Percentiles rank a stretch among this genome's conserved stretches.
Conservation (phyloP, 2,113 vertebrate species). For the Sylvilagus bachmani region DNA sequence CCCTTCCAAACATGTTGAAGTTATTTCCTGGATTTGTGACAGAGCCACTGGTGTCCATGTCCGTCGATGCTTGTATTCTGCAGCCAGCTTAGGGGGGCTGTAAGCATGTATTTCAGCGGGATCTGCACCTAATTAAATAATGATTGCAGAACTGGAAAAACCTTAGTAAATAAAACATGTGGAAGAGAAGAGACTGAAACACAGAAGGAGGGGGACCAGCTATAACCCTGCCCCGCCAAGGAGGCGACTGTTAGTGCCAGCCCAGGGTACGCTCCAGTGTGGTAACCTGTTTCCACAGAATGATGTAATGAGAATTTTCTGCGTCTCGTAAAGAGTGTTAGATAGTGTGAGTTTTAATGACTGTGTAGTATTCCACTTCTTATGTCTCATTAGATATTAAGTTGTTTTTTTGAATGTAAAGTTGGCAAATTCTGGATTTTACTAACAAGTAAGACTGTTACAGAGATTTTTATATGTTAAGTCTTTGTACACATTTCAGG, state of each 20-base stretch:
- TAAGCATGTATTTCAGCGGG: conserved; percentile 33
- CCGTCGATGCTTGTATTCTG: neutral
- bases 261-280: neutral
- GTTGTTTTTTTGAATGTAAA: conserved; percentile 1
- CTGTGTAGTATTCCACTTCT: neutral
- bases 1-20: neutral
- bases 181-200: conserved; percentile 18
- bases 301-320: conserved; percentile 31
- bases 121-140: conserved; percentile 12
- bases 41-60: neutral
- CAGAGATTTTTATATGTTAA: neutral
- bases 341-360: conserved; percentile 26
- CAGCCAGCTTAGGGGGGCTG: conserved; percentile 3
- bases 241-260: neutral
- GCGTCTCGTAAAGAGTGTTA: conserved; percentile 49
- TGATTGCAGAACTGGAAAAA: conserved; percentile 43
- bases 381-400: neutral
- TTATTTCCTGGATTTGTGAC: conserved; percentile 46
- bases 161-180: neutral
- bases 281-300: conserved; percentile 50
- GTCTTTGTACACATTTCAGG: neutral
- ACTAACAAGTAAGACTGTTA: neutral
- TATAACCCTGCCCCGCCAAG: neutral
- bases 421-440: neutral
- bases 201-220: conserved; percentile 2